Conservation (phyloP, 2,113 vertebrate species). For the Engystomops pustulosus region DNA sequence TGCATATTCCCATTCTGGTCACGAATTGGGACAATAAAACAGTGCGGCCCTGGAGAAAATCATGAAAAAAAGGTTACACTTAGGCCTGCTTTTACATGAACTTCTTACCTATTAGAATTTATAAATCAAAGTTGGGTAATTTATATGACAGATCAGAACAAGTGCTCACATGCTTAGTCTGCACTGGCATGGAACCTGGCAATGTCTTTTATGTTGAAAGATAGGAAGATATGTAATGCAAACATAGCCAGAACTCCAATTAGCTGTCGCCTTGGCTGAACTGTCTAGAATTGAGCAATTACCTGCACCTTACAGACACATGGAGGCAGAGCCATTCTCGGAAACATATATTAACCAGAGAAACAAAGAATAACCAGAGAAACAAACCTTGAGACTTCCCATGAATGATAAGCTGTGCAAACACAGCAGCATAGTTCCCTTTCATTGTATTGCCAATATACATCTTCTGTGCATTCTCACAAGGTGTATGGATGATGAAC, state of each 20-base stretch:
- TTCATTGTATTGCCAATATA: slow-evolving; percentile 69
- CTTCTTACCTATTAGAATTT: slow-evolving; percentile 10
- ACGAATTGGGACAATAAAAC: slow-evolving; percentile 68
- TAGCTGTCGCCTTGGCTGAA: neutral
- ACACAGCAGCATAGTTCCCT: slow-evolving; percentile 66
- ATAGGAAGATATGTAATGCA: slow-evolving; percentile 1
- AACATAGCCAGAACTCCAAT: neutral
- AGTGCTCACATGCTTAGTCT: neutral
- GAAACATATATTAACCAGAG: neutral
- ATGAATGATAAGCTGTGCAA: slow-evolving; percentile 70
- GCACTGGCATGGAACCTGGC: neutral
- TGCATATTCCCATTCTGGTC: slow-evolving; percentile 60
- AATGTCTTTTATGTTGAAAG: slow-evolving; percentile 23
- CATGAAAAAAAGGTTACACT: neutral
- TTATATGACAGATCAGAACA: neutral
- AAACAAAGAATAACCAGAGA: slow-evolving; percentile 28
- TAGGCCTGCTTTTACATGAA: neutral
- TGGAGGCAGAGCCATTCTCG: neutral
- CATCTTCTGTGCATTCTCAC: slow-evolving; percentile 69
- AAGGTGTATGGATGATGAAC: slow-evolving; percentile 68
- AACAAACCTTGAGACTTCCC: slow-evolving; percentile 69
- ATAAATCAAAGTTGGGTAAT: neutral
- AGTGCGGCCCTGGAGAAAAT: slow-evolving; percentile 69
- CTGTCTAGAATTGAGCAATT: slow-evolving; percentile 20
- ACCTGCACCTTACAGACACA: neutral